Base-by-base conservation (phyloP, 2,888 invertebrate species). In the Cremastinae sp. region DNA sequence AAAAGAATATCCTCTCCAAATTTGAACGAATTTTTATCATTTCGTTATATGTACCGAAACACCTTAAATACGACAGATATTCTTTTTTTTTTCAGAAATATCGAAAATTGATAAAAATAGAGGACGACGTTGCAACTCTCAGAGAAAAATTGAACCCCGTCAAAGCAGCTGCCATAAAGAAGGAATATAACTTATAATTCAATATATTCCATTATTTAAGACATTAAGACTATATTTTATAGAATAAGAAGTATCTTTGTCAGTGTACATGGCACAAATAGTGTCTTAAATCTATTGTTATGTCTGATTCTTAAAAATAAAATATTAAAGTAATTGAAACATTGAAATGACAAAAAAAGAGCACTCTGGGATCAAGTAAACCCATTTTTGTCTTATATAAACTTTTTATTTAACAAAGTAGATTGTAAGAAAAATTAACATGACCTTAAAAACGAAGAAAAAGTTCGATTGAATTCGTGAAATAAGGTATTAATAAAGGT, bases 71-170 rank as follows among this genome's bases (percentile, higher is more conserved):
- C n/a, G n/a, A n/a, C n/a, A n/a, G n/a, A n/a, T 14, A 14, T 51
- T 54, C 0, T 1, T 41, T 71, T 51, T 56, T n/a, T 8, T 64
- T 69, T 0, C 91, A 97, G 97, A 96, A 95, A 95, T 94, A 95
- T 90, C 92, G 95, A 84, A 92, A 93, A 80, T 93, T 97, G 81
- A 93, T 97, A 49, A 93, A 95, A 88, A 97, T 97, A 88, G 95
- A 96, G 28, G 96, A 97, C 83, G 94, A 96, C 82, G 92, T 97
- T 1, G 93, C 94, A 66, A 90, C 94, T 14, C 91, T 96, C 58
- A 92, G 96, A 79, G 93, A 93, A 77, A 96, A 95, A 91, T 94
- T 96, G 93, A 87, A 87, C 80, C 84, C 85, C 9, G 45, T 62
- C 1, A 87, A 85, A 83, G 83, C 86, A 22, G 84, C 82, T 28